Conservation (phyloP, 1,140 invertebrate genomes). For the Drosophila willistoni region DNA sequence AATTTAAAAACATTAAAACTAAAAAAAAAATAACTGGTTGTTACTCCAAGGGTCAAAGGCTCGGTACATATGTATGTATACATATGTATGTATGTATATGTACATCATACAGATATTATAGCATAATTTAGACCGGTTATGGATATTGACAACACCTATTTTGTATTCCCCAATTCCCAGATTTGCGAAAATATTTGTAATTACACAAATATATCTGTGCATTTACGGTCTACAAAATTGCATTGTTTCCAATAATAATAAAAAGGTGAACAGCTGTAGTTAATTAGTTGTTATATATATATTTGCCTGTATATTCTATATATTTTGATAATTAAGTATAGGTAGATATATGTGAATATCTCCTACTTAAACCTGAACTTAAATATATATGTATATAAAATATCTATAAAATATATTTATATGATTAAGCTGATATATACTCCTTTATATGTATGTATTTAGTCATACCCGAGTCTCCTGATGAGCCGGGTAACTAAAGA, state of each 20-base stretch:
- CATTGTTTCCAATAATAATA: slow-evolving; percentile 6
- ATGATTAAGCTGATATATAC: neutral
- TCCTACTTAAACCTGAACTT: neutral
- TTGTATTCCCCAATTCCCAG: neutral
- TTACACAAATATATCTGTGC: neutral
- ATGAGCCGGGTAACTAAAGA: no score
- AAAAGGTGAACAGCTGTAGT: slow-evolving; percentile 8
- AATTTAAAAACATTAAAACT: neutral
- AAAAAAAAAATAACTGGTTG: neutral
- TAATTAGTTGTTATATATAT: slow-evolving; percentile 2
- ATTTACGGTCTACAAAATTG: neutral
- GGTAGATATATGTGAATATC: neutral
- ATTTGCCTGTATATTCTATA: neutral
- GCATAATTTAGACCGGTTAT: slow-evolving; percentile 10
- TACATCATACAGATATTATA: neutral
- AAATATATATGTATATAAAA: neutral
- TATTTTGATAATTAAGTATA: neutral
- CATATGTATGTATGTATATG: neutral
- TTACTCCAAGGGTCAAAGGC: slow-evolving; percentile 4
- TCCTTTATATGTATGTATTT: neutral
- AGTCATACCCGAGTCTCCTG: neutral
- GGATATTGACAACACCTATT: neutral
- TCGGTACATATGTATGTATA: neutral
- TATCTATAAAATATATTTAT: neutral
- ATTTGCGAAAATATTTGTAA: neutral